Evolutionary conservation across 2,888 invertebrate genomes (phyloP).

Genomic region (Pheosia tremula): DNA sequence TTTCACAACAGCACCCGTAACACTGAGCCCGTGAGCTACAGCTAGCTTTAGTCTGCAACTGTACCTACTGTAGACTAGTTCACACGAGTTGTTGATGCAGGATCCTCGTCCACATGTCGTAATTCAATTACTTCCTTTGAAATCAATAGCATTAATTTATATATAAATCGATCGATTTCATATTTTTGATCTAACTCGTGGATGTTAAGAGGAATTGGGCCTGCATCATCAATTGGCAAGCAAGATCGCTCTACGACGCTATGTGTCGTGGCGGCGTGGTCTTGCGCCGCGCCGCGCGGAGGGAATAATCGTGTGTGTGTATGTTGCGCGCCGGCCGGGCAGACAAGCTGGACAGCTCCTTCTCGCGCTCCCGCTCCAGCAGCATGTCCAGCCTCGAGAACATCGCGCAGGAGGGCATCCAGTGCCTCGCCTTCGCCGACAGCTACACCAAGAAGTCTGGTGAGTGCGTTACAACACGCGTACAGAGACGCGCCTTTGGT

Average conservation of each 20-base stretch:
- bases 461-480: constrained; percentile 64
- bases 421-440: constrained; percentile 98
- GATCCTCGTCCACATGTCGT: constrained; percentile 3
- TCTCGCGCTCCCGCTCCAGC: constrained; percentile 98
- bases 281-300: constrained; percentile 31
- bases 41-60: constrained; percentile 68
- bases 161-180: neutral
- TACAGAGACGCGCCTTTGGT: too few relatives aligned
- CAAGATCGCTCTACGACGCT: neutral
- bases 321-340: constrained; percentile 86
- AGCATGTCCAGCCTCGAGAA: constrained; percentile 99
- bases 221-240: neutral
- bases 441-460: constrained; percentile 97
- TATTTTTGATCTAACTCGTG: neutral
- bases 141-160: neutral
- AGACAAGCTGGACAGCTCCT: constrained; percentile 98
- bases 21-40: constrained; percentile 49
- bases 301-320: constrained; percentile 65
- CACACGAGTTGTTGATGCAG: constrained; percentile 20
- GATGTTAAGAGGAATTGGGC: neutral
- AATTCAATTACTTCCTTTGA: constrained; percentile 8
- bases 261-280: neutral
- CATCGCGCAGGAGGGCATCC: constrained; percentile 97
- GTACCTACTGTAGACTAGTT: constrained; percentile 52
- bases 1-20: constrained; percentile 73